phyloP scores from a whole-genome alignment of 1,140 invertebrate species.

The Leptinotarsa texana region DNA sequence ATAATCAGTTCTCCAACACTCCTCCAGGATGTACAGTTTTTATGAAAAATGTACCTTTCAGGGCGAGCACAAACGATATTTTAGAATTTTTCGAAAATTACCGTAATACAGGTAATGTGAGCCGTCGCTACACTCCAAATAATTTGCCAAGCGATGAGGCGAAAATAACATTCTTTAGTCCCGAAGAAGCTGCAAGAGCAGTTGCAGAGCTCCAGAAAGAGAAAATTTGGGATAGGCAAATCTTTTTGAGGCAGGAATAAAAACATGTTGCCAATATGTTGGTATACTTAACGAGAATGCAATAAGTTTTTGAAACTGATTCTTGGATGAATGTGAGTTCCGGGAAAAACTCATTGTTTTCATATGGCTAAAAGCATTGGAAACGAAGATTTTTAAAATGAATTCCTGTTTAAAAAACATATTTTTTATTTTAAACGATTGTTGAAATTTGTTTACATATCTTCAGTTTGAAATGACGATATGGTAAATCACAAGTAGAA shows the following conservation, averaged over 20 bases:
- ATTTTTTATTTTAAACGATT: too few relatives aligned
- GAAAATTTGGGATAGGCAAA: constrained; percentile 62
- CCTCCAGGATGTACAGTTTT: constrained; percentile 79
- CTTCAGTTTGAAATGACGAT: too few relatives aligned
- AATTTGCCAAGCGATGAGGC: constrained; percentile 88
- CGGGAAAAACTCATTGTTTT: too few relatives aligned
- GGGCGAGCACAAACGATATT: constrained; percentile 84
- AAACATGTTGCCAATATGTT: background rate
- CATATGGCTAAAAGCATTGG: too few relatives aligned
- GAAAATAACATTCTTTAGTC: constrained; percentile 77
- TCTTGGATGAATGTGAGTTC: too few relatives aligned
- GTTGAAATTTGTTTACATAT: too few relatives aligned
- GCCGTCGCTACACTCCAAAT: constrained; percentile 80
- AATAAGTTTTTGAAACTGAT: too few relatives aligned
- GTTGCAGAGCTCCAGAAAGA: constrained; percentile 63
- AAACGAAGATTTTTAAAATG: too few relatives aligned
- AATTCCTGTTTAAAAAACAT: too few relatives aligned
- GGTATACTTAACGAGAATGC: too few relatives aligned
- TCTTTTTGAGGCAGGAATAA: constrained; percentile 58
- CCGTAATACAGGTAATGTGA: constrained; percentile 74
- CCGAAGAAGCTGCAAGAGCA: constrained; percentile 75
- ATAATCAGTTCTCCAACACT: constrained; percentile 54
- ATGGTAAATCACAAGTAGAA: too few relatives aligned
- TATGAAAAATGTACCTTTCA: constrained; percentile 84
- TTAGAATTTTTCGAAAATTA: constrained; percentile 82